Percentiles rank a stretch among this genome's conserved stretches.
These are phyloP conservation scores for Protonibea diacanthus DNA, from an alignment of 2,797 vertebrate genomes.

Conservation along the genomic window DNA sequence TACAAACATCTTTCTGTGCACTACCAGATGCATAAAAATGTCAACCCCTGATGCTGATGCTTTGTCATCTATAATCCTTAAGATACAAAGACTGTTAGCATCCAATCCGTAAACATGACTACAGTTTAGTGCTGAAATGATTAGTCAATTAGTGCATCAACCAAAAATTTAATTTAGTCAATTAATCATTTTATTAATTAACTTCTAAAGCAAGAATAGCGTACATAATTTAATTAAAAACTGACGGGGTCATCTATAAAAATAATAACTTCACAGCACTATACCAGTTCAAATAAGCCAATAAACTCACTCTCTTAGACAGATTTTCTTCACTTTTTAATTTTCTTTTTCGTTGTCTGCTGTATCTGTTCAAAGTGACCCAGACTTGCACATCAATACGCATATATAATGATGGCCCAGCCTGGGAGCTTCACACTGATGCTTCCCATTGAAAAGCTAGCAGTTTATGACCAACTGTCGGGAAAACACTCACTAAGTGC, in stretches of 20 bases:
- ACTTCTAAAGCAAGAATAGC: not conserved
- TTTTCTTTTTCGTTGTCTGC: not conserved
- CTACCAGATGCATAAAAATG: not conserved
- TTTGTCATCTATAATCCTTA: constrained; percentile 2
- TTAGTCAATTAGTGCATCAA: not conserved
- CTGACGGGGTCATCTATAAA: not conserved
- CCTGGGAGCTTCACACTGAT: not conserved
- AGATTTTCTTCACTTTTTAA: no score
- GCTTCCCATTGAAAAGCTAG: not conserved
- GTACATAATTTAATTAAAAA: not conserved
- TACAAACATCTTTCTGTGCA: constrained; percentile 6
- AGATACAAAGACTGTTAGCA: not conserved
- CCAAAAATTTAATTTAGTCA: not conserved
- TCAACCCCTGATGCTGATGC: not conserved
- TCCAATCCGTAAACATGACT: not conserved
- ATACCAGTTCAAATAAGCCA: not conserved
- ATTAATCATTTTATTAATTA: not conserved
- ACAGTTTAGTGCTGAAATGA: constrained; percentile 1
- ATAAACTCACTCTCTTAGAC: not conserved
- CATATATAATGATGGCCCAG: not conserved
- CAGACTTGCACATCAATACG: not conserved
- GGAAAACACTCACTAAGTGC: not conserved
- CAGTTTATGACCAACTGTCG: not conserved
- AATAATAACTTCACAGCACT: not conserved
- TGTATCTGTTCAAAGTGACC: not conserved